Conservation (phyloP, 2,113 vertebrate species). For the Puntigrus tetrazona region DNA sequence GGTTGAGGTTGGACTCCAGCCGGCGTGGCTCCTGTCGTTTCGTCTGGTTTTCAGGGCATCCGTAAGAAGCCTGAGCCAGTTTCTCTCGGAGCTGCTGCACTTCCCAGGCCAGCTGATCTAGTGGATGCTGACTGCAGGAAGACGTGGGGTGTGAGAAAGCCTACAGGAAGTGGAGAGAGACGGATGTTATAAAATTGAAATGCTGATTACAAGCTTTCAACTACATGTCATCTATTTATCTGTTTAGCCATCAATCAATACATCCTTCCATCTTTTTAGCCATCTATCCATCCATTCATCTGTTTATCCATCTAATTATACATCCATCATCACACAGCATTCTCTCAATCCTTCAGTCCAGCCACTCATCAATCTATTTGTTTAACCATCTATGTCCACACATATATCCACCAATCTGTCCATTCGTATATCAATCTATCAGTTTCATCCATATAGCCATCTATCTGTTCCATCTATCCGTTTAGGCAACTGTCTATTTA, state of each 20-base stretch:
- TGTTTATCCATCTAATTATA: neutral
- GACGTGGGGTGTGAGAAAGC: constrained; percentile 75
- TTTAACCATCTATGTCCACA: too few relatives aligned
- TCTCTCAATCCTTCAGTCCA: neutral
- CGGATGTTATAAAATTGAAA: neutral
- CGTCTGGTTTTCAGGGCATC: constrained; percentile 14
- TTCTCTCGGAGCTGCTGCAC: constrained; percentile 74
- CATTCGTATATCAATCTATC: fast-evolving
- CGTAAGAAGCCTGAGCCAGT: constrained; percentile 58
- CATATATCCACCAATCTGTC: fast-evolving
- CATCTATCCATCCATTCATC: neutral
- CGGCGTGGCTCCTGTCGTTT: constrained; percentile 52
- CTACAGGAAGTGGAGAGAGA: constrained; percentile 54
- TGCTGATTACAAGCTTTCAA: neutral
- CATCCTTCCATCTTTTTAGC: too few relatives aligned
- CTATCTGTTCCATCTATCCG: neutral
- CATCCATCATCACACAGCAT: fast-evolving
- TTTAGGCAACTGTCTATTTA: fast-evolving
- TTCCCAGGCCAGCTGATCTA: constrained; percentile 74
- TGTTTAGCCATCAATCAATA: neutral
- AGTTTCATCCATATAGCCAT: fast-evolving
- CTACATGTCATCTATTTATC: neutral
- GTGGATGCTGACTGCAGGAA: constrained; percentile 71
- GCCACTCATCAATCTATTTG: neutral
- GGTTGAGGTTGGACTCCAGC: constrained; percentile 75